These are phyloP conservation scores for Hyposmocoma kahamanoa DNA, from an alignment of 1,140 invertebrate genomes.

Conservation along the genomic window DNA sequence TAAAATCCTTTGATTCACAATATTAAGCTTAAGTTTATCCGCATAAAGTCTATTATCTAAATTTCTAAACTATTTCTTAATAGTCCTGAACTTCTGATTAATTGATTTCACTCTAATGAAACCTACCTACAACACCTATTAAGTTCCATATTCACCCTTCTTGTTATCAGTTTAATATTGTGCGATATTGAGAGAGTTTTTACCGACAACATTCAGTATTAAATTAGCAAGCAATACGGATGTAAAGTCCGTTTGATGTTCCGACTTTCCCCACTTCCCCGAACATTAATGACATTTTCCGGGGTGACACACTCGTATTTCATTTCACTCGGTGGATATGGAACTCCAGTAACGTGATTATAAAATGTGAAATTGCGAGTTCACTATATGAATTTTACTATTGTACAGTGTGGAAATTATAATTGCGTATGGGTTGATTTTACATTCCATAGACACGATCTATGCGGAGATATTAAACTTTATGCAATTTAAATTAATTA, in stretches of 20 bases:
- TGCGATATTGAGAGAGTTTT: slow-evolving; percentile 43
- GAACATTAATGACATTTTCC: slow-evolving; percentile 63
- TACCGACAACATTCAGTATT: slow-evolving; percentile 55
- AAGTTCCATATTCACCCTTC: too few relatives aligned
- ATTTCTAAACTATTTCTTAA: too few relatives aligned
- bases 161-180: slow-evolving; percentile 55
- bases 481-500: too few relatives aligned
- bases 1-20: not conserved
- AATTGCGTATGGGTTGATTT: too few relatives aligned
- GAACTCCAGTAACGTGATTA: not conserved
- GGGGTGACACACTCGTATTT: slow-evolving; percentile 18
- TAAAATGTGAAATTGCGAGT: not conserved
- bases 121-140: too few relatives aligned
- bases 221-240: slow-evolving; percentile 57
- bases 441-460: too few relatives aligned
- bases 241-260: slow-evolving; percentile 61
- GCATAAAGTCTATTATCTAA: too few relatives aligned
- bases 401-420: too few relatives aligned
- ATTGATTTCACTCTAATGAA: too few relatives aligned
- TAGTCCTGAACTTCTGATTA: too few relatives aligned
- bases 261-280: slow-evolving; percentile 35
- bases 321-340: not conserved
- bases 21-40: too few relatives aligned
- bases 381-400: not conserved
- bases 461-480: too few relatives aligned